Conservation (phyloP, 2,888 invertebrate genomes). For the Eupithecia pulchellata region DNA sequence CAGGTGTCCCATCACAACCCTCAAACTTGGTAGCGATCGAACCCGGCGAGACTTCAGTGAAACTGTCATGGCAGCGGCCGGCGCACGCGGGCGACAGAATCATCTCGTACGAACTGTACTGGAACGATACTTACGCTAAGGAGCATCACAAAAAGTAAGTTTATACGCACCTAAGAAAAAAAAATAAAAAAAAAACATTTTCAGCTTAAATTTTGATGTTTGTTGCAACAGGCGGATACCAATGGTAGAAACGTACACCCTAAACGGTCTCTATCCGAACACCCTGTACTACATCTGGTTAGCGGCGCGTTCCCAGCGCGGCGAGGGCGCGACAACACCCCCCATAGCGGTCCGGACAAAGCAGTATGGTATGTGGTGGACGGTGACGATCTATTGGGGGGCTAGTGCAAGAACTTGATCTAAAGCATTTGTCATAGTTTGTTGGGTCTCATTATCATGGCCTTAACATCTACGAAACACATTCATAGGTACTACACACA, state of each 20-base stretch:
- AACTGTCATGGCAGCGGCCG: conserved; percentile 96
- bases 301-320: conserved; percentile 96
- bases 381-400: conserved; percentile 19
- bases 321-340: conserved; percentile 98
- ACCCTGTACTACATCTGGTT: conserved; percentile 98
- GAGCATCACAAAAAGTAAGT: conserved; percentile 91
- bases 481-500: neutral
- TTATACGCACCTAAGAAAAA: too few relatives aligned
- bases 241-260: conserved; percentile 93
- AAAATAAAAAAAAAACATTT: too few relatives aligned
- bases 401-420: conserved; percentile 32
- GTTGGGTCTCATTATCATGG: neutral
- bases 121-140: conserved; percentile 98
- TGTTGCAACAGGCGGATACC: conserved; percentile 87
- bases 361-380: conserved; percentile 96
- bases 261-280: conserved; percentile 97
- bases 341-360: conserved; percentile 97
- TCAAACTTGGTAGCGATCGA: conserved; percentile 94
- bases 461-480: neutral
- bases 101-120: conserved; percentile 97
- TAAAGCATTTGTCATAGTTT: conserved; percentile 16
- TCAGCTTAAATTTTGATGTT: too few relatives aligned
- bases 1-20: conserved; percentile 98
- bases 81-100: conserved; percentile 96
- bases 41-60: conserved; percentile 95